Evolutionary conservation across 2,888 invertebrate genomes (phyloP), one percentile per base, ranked within the genome.

Genomic region (Copidosoma aretas): DNA sequence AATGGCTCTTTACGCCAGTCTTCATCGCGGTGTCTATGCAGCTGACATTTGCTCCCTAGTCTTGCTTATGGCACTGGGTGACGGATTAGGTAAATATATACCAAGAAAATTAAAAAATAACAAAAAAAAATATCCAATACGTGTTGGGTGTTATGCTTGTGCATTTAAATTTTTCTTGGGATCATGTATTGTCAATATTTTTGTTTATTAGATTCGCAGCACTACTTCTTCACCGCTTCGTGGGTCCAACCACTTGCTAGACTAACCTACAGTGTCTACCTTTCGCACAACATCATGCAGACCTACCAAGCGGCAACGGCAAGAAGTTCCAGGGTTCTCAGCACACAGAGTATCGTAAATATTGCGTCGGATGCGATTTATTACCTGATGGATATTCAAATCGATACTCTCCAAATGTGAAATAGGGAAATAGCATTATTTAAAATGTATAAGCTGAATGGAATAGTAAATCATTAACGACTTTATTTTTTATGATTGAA

Each of bases 221-320:
- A 77, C 61, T 79, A 77, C 54, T 73, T 78, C 21, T 69, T 78
- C 12, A 78, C 77, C 17, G 75, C 77, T 10, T 24, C 71, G 25
- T 80, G 79, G 81, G 75, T 73, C 25, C 80, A 79, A 67, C 80
- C 80, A 19, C 51, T 79, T 22, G 76, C 76, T 14, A 76, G 76
- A 74, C 68, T 81, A 60, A 78, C 78, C 39, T 80, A 77, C 67
- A 75, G 77, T 15, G 77, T 74, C 59, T 80, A 75, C 71, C 72
- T 81, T 5, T 41, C 77, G 21, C 80, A 81, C 68, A 73, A 75
- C 56, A 68, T 76, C 1, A 67, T 75, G 71, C 79, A 80, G 64
- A 63, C 73, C 19, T 79, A 80, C 66, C 74, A 76, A 39, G 66
- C 75, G 2, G 79, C 73, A 4, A 73, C 73, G 4, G 71, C 71